Evolutionary conservation across 2,888 invertebrate species (phyloP).

Genomic region (Drosophila atripex): DNA sequence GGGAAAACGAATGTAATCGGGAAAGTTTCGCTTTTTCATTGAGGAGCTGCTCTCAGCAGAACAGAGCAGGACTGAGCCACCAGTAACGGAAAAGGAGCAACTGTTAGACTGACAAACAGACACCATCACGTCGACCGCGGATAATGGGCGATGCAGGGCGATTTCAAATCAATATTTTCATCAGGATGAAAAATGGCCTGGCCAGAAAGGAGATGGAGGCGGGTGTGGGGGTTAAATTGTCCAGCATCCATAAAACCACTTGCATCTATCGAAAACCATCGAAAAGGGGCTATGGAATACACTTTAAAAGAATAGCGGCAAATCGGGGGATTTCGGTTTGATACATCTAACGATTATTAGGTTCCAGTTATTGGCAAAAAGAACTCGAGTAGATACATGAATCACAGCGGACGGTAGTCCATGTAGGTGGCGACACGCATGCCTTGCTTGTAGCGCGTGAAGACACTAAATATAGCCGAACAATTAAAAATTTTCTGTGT

Average conservation of each 20-base stretch:
- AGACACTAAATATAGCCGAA: too few relatives aligned
- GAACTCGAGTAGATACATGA: conserved; percentile 30
- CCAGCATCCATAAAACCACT: conserved; percentile 32
- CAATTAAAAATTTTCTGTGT: too few relatives aligned
- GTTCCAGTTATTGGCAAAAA: conserved; percentile 41
- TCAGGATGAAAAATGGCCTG: conserved; percentile 78
- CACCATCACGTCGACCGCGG: conserved; percentile 62
- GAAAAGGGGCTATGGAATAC: neutral
- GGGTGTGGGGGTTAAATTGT: conserved; percentile 21
- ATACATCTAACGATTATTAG: conserved; percentile 38
- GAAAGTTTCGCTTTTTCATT: conserved; percentile 40
- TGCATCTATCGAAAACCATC: conserved; percentile 17
- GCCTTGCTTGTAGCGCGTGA: too few relatives aligned
- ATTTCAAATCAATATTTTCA: conserved; percentile 79
- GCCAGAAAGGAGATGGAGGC: conserved; percentile 12
- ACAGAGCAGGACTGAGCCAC: neutral
- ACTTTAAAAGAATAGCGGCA: conserved; percentile 36
- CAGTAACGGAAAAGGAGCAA: conserved; percentile 56
- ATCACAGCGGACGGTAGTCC: too few relatives aligned
- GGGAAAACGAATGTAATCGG: conserved; percentile 50
- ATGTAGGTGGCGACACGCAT: too few relatives aligned
- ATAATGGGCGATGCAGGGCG: conserved; percentile 6
- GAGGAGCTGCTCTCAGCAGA: conserved; percentile 7
- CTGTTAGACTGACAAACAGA: conserved; percentile 80
- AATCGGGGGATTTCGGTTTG: neutral